phyloP scores from a whole-genome alignment of 2,888 invertebrate genomes.

The Oligia strigilis region DNA sequence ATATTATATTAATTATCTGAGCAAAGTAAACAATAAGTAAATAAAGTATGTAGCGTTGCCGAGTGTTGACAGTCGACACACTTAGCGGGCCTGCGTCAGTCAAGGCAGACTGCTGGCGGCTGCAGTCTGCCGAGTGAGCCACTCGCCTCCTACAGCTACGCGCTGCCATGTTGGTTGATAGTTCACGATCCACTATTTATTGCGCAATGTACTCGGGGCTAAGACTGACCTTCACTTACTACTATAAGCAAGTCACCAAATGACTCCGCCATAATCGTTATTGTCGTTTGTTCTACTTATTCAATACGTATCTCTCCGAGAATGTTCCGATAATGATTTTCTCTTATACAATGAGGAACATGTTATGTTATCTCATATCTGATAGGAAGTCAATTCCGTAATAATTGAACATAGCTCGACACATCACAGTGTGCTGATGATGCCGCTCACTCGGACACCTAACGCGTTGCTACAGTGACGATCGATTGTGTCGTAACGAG shows the following conservation, averaged over 20 bases:
- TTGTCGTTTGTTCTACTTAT: neutral
- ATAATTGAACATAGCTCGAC: neutral
- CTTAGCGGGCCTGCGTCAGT: neutral
- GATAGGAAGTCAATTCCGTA: neutral
- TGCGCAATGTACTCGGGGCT: neutral
- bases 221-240: neutral
- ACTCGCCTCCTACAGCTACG: neutral
- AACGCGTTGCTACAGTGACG: neutral
- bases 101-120: conserved; percentile 30
- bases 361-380: neutral
- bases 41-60: neutral
- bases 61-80: neutral
- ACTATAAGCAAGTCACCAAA: neutral
- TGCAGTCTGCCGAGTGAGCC: conserved; percentile 7
- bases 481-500: neutral
- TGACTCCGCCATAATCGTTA: neutral
- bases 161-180: neutral
- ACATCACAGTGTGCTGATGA: neutral
- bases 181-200: neutral
- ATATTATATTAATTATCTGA: neutral
- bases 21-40: neutral
- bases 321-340: neutral
- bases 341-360: neutral
- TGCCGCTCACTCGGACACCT: neutral
- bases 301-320: neutral